A percentile compares a stretch with the other conserved stretches of the same genome.
phyloP scores from a whole-genome alignment of 2,797 vertebrate genomes.

The Anniella stebbinsi region DNA sequence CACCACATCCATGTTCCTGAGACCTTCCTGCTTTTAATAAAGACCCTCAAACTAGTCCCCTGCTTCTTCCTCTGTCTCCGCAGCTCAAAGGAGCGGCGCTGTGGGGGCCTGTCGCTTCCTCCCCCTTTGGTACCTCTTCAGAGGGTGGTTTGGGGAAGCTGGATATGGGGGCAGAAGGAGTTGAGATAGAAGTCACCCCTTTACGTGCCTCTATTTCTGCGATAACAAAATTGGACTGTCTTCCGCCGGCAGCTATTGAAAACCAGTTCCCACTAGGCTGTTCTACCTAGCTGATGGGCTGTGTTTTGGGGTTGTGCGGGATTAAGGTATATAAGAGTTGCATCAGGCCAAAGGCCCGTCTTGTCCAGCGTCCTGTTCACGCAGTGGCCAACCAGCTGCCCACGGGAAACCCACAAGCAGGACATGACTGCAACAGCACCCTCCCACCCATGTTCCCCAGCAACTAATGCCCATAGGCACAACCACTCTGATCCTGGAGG shows the following conservation, averaged over 20 bases:
- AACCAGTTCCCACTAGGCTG: background rate
- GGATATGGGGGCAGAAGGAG: too few species aligned
- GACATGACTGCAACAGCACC: background rate
- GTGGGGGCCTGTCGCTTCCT: background rate
- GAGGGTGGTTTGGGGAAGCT: background rate
- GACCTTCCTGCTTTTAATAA: conserved; percentile 51
- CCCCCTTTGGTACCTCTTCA: too few species aligned
- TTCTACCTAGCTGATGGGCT: background rate
- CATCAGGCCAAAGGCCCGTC: background rate
- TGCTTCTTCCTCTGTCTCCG: background rate
- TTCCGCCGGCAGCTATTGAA: background rate
- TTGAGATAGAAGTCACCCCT: background rate
- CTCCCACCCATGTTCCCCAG: background rate
- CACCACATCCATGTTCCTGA: conserved; percentile 10
- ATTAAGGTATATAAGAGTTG: background rate
- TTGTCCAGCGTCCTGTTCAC: background rate
- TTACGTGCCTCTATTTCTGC: too few species aligned
- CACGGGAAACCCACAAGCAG: background rate
- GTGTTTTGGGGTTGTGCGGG: too few species aligned
- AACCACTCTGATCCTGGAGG: background rate
- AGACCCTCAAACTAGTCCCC: conserved; percentile 3
- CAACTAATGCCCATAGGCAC: background rate
- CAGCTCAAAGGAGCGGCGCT: background rate
- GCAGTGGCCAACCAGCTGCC: background rate
- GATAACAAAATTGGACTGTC: background rate